Evolutionary conservation across 1,140 invertebrate genomes (phyloP), one percentile per base, ranked within the genome.

Genomic region (Drosophila mauritiana): DNA sequence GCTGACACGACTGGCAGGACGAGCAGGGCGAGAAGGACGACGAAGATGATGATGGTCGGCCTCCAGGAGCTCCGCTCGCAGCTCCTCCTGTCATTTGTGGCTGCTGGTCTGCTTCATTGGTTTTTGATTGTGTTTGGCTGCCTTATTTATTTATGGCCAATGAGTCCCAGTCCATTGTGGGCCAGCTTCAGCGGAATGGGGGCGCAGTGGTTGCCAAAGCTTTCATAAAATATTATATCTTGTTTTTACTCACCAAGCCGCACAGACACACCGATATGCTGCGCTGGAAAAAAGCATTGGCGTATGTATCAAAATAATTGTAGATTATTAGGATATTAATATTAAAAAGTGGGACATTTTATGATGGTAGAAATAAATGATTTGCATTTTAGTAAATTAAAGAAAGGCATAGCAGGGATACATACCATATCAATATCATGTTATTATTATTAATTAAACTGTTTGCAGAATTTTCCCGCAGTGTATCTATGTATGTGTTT

Each of bases 61-160:
- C 42, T 43, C 12, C 34, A 20, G 31, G 4, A 62, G 20, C 4
- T 11, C 17, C 3, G 13, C 63, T 53, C 43, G 45, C 57, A 42
- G 56, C 46, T 48, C 63, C 55, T 54, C 40, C 73, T 88, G 67
- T 86, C 83, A 88, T 88, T 86, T 86, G 82, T 61, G 83, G 83
- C 77, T 86, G 78, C 68, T 72, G 83, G 78, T 86, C 63, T 88
- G 83, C 57, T 79, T 88, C 82, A 86, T 86, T 88, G 82, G 78
- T 76, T 86, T 86, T 86, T 86, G 82, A 86, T 86, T 86, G 83
- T 86, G 79, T 86, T 86, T 88, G 82, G 82, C 70, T 88, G 83
- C 65, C 75, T 86, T 86, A 88, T 86, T 86, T 86, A 86, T 86
- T 86, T 86, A 86, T 88, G 80, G 79, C 63, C 78, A 57, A 67